phyloP scores from a whole-genome alignment of 1,140 invertebrate genomes.

The Mylabris phalerata region DNA sequence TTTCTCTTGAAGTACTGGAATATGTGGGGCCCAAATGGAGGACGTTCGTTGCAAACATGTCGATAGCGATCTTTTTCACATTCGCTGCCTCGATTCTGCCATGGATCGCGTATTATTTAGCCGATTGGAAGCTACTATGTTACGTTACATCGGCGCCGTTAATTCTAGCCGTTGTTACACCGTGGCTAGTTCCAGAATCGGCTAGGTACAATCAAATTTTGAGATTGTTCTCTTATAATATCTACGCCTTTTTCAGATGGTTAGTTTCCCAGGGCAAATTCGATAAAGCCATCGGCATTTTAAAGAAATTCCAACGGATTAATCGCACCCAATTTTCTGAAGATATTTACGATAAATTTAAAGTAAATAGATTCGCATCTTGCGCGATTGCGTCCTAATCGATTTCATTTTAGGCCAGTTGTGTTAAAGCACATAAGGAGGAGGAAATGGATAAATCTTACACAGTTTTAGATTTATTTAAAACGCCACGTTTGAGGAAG shows the following conservation, averaged over 20 bases:
- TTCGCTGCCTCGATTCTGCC: constrained; percentile 68
- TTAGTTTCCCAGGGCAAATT: constrained; percentile 73
- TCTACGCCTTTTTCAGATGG: constrained; percentile 54
- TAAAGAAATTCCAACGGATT: constrained; percentile 71
- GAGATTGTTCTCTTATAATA: background rate
- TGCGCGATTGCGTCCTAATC: background rate
- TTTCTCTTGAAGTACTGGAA: constrained; percentile 61
- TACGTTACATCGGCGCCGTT: constrained; percentile 70
- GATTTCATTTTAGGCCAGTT: constrained; percentile 51
- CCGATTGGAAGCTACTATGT: constrained; percentile 68
- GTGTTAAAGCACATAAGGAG: constrained; percentile 55
- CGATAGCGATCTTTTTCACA: constrained; percentile 82
- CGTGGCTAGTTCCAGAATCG: constrained; percentile 74
- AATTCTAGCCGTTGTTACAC: constrained; percentile 58
- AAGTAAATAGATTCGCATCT: constrained; percentile 41
- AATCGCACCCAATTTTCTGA: constrained; percentile 69
- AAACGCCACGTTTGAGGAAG: constrained; percentile 60
- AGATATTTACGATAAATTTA: constrained; percentile 64
- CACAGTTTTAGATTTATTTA: constrained; percentile 72
- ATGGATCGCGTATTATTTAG: constrained; percentile 71
- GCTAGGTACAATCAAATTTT: constrained; percentile 49
- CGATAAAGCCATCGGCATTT: constrained; percentile 67
- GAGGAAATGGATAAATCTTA: constrained; percentile 61
- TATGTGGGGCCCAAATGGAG: constrained; percentile 83
- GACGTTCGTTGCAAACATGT: constrained; percentile 84